These are phyloP conservation scores for Stegodyphus mimosarum DNA, from an alignment of 1,140 invertebrate species.

Conservation along the genomic window DNA sequence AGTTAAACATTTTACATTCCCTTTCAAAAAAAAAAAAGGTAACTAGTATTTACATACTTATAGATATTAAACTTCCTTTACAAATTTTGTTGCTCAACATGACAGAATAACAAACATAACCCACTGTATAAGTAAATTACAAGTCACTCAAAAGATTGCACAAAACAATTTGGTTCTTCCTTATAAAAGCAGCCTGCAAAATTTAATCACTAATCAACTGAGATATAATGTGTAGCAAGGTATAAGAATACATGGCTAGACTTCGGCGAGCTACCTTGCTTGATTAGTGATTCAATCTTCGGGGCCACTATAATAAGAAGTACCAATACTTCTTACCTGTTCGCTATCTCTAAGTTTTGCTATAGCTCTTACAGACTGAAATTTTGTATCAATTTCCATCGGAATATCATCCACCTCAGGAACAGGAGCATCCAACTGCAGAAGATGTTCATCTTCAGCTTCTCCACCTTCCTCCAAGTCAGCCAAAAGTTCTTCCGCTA, in stretches of 20 bases:
- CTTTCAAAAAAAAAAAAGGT: too few relatives aligned
- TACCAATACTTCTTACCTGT: slow-evolving; percentile 63
- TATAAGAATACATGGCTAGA: too few relatives aligned
- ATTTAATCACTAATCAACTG: too few relatives aligned
- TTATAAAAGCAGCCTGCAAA: neutral
- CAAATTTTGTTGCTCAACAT: too few relatives aligned
- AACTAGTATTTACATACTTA: too few relatives aligned
- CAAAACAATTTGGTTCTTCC: too few relatives aligned
- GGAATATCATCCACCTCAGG: slow-evolving; percentile 66
- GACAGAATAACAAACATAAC: too few relatives aligned
- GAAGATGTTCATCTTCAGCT: slow-evolving; percentile 68
- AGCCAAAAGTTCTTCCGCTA: slow-evolving; percentile 93
- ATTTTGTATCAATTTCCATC: slow-evolving; percentile 70
- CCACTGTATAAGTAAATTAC: too few relatives aligned
- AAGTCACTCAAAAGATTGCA: too few relatives aligned
- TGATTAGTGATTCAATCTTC: slow-evolving; percentile 8
- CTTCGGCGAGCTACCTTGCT: neutral
- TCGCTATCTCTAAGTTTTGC: slow-evolving; percentile 82
- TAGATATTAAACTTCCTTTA: too few relatives aligned
- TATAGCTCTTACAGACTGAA: slow-evolving; percentile 81
- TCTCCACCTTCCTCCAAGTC: slow-evolving; percentile 93
- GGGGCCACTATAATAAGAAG: neutral
- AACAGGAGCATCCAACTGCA: slow-evolving; percentile 66
- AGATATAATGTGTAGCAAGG: too few relatives aligned
- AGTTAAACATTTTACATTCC: too few relatives aligned